Conservation (phyloP, 2,113 vertebrate genomes). For the Syngnathus scovelli region DNA sequence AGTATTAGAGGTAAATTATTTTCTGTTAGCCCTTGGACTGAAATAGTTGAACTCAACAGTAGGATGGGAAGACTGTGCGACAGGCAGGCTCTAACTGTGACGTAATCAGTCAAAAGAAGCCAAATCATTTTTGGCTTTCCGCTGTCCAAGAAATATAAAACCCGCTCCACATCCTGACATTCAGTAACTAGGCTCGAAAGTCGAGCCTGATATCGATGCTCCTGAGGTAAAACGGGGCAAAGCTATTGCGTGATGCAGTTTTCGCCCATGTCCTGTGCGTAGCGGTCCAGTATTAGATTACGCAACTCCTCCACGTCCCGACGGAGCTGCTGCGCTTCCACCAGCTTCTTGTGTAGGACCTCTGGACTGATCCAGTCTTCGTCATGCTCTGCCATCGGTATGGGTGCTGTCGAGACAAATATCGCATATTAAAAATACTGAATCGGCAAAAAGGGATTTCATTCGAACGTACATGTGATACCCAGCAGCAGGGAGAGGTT, state of each 20-base stretch:
- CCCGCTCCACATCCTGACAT: conserved; percentile 37
- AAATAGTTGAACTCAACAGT: conserved; percentile 50
- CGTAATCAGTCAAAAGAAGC: conserved; percentile 35
- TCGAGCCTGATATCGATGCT: conserved; percentile 1
- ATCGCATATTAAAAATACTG: not conserved
- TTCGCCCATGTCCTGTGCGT: conserved; percentile 98
- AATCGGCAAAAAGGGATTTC: not conserved
- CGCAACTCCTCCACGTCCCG: conserved; percentile 88
- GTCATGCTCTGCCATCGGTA: conserved; percentile 58
- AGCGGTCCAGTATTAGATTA: conserved; percentile 88
- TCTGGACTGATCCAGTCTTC: conserved; percentile 79
- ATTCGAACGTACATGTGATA: conserved; percentile 76
- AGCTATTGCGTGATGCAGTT: conserved; percentile 86
- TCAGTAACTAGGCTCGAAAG: conserved; percentile 25
- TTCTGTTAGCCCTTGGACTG: conserved; percentile 63
- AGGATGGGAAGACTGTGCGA: conserved; percentile 42
- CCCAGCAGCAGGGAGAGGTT: conserved; percentile 94
- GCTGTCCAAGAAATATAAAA: conserved; percentile 34
- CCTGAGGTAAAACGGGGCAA: conserved; percentile 6
- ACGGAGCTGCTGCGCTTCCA: conserved; percentile 82
- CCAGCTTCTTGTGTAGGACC: conserved; percentile 81
- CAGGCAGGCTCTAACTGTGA: conserved; percentile 30
- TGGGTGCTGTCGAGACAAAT: conserved; percentile 63
- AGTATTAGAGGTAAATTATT: conserved; percentile 66
- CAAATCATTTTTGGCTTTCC: conserved; percentile 51